Evolutionary conservation across 2,888 invertebrate species (phyloP), one percentile per base, ranked within the genome.

Genomic region (Blastobasis lacticolella): DNA sequence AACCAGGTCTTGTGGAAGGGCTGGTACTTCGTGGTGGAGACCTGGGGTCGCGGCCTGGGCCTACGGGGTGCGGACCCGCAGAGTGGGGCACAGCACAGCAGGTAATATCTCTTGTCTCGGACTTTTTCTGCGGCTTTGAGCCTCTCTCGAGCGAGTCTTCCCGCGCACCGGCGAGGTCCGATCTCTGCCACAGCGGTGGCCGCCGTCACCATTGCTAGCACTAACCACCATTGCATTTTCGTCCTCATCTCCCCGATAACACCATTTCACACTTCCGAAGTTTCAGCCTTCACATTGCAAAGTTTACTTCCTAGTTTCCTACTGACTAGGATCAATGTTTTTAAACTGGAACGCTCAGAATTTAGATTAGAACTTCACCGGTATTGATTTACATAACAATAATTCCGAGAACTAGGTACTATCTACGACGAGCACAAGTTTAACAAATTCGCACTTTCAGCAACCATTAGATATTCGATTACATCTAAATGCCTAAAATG

Each of bases 41-140:
- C 59, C 4, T 71, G 67, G 4, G 75, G 76, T 6, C 73, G 68
- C 0, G 73, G 72, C 46, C 70, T 69, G 43, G 78, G 62, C 47
- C 71, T 62, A 47, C 71, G 56, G 46, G 54, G 70, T 1, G 62
- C 58, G 0, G 69, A 60, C n/a, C 70, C 66, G 56, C 87, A 87
- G 0, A 75, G 54, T 0, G 81, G 68, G 0, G 79, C 61, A 54
- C 88, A 88, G 69, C 86, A 86, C 38, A 84, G 59, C 37, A 78
- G 65, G 59, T 75, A 86, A 66, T 76, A 86, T 58, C 87, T 67
- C 64, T 86, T 87, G 52, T 87, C 86, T 6, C 87, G 63, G 56
- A 87, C 75, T 66, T 88, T 88, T 59, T 87, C 87, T 0, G 86
- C 87, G 0, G 88, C 87, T 54, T 88, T 88, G 36, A 87, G 64